Percentiles rank a stretch among this genome's conserved stretches.
phyloP scores from a whole-genome alignment of 1,140 invertebrate species.

The Drosophila tristis region DNA sequence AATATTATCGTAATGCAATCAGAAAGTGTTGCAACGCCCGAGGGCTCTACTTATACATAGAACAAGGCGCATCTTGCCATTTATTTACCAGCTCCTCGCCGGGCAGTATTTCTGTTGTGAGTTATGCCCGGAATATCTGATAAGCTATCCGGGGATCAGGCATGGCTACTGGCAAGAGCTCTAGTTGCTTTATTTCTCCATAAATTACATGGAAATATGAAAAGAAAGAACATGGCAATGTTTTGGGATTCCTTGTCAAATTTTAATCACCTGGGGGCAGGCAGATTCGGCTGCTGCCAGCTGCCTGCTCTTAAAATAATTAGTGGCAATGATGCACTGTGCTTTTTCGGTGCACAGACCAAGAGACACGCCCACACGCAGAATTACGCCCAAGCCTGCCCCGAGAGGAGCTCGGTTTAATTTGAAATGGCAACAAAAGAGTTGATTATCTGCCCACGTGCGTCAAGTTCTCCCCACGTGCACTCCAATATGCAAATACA shows the following conservation, averaged over 20 bases:
- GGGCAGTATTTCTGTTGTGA: slow-evolving; percentile 27
- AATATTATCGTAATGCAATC: slow-evolving; percentile 70
- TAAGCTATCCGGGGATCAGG: slow-evolving; percentile 59
- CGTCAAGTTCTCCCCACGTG: slow-evolving; percentile 50
- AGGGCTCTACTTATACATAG: slow-evolving; percentile 17
- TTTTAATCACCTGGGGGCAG: no score
- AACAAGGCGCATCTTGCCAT: slow-evolving; percentile 67
- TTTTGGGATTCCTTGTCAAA: neutral
- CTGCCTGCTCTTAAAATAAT: slow-evolving; percentile 52
- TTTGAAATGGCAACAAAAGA: slow-evolving; percentile 46
- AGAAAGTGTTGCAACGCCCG: slow-evolving; percentile 71
- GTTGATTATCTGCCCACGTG: slow-evolving; percentile 58
- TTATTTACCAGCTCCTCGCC: slow-evolving; percentile 47
- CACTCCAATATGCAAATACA: slow-evolving; percentile 72
- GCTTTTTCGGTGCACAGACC: slow-evolving; percentile 2
- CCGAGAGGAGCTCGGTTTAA: slow-evolving; percentile 16
- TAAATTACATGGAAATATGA: neutral
- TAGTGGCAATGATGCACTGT: slow-evolving; percentile 24
- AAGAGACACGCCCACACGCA: no score
- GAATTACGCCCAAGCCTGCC: neutral
- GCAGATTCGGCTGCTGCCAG: slow-evolving; percentile 1
- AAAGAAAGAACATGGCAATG: neutral
- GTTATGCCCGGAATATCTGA: slow-evolving; percentile 73
- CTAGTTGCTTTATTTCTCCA: slow-evolving; percentile 11
- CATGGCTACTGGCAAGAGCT: slow-evolving; percentile 23